Conservation (phyloP, 2,797 vertebrate genomes). For the Peromyscus attwateri region DNA sequence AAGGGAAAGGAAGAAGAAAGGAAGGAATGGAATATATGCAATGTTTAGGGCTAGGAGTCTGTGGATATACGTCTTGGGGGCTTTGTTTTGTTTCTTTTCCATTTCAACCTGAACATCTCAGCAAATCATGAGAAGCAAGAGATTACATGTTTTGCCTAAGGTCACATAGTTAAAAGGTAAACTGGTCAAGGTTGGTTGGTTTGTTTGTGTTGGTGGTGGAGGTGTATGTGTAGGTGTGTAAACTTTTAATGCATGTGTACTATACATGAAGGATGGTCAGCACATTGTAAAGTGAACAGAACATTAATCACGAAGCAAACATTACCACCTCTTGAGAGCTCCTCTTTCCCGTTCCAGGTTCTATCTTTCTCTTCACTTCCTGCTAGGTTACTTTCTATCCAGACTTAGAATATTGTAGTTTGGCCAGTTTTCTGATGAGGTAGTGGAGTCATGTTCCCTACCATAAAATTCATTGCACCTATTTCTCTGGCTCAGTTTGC, state of each 20-base stretch:
- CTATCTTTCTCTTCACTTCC: not conserved
- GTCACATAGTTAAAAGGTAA: conserved; percentile 14
- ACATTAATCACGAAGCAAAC: not conserved
- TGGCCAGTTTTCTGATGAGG: not conserved
- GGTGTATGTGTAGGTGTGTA: not conserved
- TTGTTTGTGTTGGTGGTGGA: not conserved
- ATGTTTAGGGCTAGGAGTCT: rapidly evolving
- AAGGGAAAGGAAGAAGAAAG: not conserved
- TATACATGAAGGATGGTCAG: not conserved
- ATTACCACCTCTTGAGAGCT: not conserved
- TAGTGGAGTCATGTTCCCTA: not conserved
- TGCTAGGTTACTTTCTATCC: not conserved
- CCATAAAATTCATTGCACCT: too few species aligned
- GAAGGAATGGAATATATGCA: not conserved
- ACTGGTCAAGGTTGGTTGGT: not conserved
- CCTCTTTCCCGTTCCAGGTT: not conserved
- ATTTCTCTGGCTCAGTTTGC: not conserved
- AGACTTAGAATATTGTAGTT: not conserved
- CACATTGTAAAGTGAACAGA: not conserved
- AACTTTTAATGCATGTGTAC: not conserved
- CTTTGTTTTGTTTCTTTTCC: not conserved
- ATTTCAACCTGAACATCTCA: conserved; percentile 8
- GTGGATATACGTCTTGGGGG: not conserved
- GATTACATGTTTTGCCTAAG: not conserved
- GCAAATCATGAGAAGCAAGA: not conserved